A percentile compares a stretch with the other conserved stretches of the same genome.
Evolutionary conservation across 2,797 vertebrate species (phyloP).

Genomic region (Otus scops): DNA sequence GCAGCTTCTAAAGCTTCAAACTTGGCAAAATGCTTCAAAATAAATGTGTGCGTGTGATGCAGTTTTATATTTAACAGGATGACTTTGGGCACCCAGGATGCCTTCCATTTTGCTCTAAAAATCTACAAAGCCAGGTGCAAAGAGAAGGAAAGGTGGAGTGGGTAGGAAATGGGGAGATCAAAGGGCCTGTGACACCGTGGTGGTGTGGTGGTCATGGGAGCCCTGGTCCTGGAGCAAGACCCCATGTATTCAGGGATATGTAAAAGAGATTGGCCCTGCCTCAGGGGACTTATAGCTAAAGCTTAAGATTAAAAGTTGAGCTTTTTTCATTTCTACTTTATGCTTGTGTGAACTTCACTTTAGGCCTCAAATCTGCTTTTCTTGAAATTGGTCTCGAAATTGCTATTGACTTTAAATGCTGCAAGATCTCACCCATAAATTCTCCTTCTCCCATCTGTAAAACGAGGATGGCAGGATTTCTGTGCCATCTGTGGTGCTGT

Average conservation of each 20-base stretch:
- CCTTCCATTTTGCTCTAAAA: not conserved
- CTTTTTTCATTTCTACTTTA: not conserved
- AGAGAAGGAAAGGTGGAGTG: not conserved
- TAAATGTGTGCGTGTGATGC: not conserved
- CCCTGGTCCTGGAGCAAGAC: not conserved
- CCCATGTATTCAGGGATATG: not conserved
- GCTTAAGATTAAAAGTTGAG: not conserved
- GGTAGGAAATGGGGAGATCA: not conserved
- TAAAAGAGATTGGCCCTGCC: not conserved
- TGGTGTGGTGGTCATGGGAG: not conserved
- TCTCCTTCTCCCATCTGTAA: conserved; percentile 49
- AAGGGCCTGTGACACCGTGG: not conserved
- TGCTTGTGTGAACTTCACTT: not conserved
- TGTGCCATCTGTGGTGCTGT: conserved; percentile 49
- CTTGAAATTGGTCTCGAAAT: conserved; percentile 13
- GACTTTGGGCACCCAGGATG: not conserved
- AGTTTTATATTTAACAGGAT: not conserved
- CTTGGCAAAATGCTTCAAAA: not conserved
- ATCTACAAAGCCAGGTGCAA: not conserved
- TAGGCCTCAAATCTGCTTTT: conserved; percentile 17
- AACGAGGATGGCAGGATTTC: conserved; percentile 32
- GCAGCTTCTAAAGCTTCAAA: not conserved
- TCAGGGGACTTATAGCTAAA: not conserved
- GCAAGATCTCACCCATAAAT: conserved; percentile 53
- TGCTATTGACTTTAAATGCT: conserved; percentile 43